These are phyloP conservation scores for Mesaphorura yosii DNA, from an alignment of 1,140 invertebrate genomes.

Conservation along the genomic window DNA sequence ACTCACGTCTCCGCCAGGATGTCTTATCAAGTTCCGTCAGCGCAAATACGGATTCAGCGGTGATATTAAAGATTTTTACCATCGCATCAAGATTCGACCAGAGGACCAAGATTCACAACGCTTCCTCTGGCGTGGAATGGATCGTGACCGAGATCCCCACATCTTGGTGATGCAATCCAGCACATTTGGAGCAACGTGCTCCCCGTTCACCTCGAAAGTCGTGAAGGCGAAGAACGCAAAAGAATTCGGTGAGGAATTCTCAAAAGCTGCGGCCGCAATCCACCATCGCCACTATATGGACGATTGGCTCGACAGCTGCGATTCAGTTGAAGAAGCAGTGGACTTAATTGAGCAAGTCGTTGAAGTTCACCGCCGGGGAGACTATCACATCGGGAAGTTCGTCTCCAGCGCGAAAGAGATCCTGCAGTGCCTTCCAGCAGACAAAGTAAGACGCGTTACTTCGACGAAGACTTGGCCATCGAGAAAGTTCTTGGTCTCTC, in stretches of 20 bases:
- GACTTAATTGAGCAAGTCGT: conserved; percentile 3
- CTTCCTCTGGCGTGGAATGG: conserved; percentile 18
- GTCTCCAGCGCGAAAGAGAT: neutral
- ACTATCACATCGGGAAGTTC: conserved; percentile 9
- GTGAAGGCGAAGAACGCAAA: conserved; percentile 17
- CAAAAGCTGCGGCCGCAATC: conserved; percentile 9
- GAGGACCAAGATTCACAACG: conserved; percentile 9
- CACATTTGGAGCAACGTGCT: conserved; percentile 23
- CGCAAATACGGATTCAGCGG: conserved; percentile 8
- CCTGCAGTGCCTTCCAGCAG: neutral
- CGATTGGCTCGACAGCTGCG: conserved; percentile 18
- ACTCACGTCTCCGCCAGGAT: conserved; percentile 5
- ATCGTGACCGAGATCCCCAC: neutral
- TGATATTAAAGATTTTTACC: conserved; percentile 24
- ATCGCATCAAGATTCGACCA: conserved; percentile 2
- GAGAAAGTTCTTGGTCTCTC: conserved; percentile 7
- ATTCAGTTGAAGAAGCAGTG: conserved; percentile 16
- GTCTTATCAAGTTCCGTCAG: conserved; percentile 18
- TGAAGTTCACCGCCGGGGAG: conserved; percentile 1
- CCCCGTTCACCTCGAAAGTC: conserved; percentile 12
- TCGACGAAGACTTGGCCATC: neutral
- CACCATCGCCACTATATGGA: conserved; percentile 18
- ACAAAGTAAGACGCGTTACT: neutral
- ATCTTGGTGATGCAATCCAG: conserved; percentile 11
- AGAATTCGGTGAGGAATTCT: neutral